phyloP scores from a whole-genome alignment of 2,888 invertebrate species.

The Asteroscopus sphinx region DNA sequence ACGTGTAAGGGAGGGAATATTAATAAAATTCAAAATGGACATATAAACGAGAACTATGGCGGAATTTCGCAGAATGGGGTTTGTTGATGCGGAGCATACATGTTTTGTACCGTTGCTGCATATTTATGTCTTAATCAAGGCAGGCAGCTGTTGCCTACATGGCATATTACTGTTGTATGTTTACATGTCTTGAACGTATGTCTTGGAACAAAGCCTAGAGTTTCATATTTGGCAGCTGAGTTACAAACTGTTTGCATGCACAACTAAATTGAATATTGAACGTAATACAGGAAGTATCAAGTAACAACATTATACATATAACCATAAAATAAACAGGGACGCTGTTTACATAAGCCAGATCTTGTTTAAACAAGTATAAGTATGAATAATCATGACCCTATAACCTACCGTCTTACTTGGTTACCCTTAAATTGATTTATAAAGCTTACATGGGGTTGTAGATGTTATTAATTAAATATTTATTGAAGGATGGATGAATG shows the following conservation, averaged over 20 bases:
- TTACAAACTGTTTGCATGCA: conserved; percentile 53
- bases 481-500: not conserved
- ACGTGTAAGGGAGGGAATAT: conserved; percentile 51
- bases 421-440: conserved; percentile 34
- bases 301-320: conserved; percentile 20
- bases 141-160: conserved; percentile 70
- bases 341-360: conserved; percentile 42
- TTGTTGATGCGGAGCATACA: conserved; percentile 57
- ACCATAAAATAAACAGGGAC: conserved; percentile 47
- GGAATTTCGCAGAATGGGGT: conserved; percentile 56
- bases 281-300: conserved; percentile 20
- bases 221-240: conserved; percentile 65
- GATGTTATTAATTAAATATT: not conserved
- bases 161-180: conserved; percentile 66
- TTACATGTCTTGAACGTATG: conserved; percentile 64
- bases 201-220: conserved; percentile 68
- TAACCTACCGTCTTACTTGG: conserved; percentile 8
- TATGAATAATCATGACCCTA: conserved; percentile 53
- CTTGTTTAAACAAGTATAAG: conserved; percentile 50
- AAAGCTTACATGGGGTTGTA: not conserved
- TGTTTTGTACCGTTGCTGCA: conserved; percentile 70
- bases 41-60: conserved; percentile 60
- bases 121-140: conserved; percentile 77
- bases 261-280: conserved; percentile 21
- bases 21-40: conserved; percentile 64